phyloP scores from a whole-genome alignment of 2,888 invertebrate genomes.

The Frankliniella fusca region DNA sequence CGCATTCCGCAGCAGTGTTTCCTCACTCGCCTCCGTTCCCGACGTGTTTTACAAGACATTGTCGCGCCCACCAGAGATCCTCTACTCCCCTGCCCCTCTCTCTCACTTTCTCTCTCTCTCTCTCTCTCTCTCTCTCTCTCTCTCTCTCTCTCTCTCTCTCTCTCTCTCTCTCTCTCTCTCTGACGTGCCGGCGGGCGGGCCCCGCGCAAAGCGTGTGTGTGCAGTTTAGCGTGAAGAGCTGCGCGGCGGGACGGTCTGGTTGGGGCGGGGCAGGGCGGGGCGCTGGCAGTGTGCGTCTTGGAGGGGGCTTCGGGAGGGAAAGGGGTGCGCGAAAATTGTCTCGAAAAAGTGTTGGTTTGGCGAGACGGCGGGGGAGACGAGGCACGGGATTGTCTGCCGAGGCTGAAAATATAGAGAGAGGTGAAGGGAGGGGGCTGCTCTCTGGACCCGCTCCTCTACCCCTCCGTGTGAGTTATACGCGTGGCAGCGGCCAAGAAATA shows the following conservation, averaged over 20 bases:
- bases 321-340: no score
- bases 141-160: background rate
- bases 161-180: background rate
- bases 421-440: no score
- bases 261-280: no score
- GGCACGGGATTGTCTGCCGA: no score
- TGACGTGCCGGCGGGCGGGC: background rate
- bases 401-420: no score
- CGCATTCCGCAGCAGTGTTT: background rate
- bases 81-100: background rate
- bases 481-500: conserved; percentile 21
- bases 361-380: no score
- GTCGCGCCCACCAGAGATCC: background rate
- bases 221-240: no score
- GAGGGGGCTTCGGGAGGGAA: no score
- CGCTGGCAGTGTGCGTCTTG: no score
- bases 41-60: conserved; percentile 26
- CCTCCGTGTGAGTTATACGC: conserved; percentile 16
- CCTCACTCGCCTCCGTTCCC: conserved; percentile 8
- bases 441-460: no score
- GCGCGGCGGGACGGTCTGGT: no score
- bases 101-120: background rate
- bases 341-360: no score
- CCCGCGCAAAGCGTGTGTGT: background rate
- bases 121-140: background rate